Conservation (phyloP, 2,888 invertebrate genomes). For the Ochropacha duplaris region DNA sequence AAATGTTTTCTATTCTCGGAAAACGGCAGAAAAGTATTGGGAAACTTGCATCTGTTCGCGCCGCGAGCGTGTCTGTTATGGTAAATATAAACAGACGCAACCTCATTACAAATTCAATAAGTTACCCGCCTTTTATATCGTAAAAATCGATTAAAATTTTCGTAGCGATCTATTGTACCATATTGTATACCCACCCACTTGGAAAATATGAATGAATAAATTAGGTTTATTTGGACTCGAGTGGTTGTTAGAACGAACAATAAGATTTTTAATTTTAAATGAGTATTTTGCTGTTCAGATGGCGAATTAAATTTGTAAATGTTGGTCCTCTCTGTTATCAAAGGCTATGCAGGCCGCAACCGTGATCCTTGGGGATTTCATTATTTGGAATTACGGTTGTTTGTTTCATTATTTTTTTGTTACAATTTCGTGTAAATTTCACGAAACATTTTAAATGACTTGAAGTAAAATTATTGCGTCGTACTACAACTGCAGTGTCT, state of each 20-base stretch:
- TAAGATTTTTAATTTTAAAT: slow-evolving; percentile 56
- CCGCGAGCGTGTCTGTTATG: slow-evolving; percentile 1
- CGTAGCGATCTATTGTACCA: background rate
- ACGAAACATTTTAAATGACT: background rate
- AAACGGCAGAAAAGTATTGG: background rate
- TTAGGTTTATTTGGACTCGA: slow-evolving; percentile 32
- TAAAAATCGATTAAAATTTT: background rate
- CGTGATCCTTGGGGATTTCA: slow-evolving; percentile 49
- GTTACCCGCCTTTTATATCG: background rate
- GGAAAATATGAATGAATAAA: slow-evolving; percentile 38
- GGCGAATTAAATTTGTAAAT: slow-evolving; percentile 46
- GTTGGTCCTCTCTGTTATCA: slow-evolving; percentile 50
- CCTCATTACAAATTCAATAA: slow-evolving; percentile 5
- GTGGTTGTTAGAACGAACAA: slow-evolving; percentile 46
- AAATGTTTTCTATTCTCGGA: background rate
- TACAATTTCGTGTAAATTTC: background rate
- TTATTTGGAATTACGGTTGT: slow-evolving; percentile 51
- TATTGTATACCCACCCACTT: slow-evolving; percentile 19
- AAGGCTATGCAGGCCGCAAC: slow-evolving; percentile 50
- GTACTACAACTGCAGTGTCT: background rate
- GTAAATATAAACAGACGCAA: slow-evolving; percentile 4
- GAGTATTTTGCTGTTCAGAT: slow-evolving; percentile 43
- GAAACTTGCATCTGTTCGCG: slow-evolving; percentile 3
- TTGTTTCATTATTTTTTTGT: slow-evolving; percentile 42
- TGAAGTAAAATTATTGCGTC: background rate